Base-by-base conservation (phyloP, 2,113 vertebrate species). In the Eulemur macaco region DNA sequence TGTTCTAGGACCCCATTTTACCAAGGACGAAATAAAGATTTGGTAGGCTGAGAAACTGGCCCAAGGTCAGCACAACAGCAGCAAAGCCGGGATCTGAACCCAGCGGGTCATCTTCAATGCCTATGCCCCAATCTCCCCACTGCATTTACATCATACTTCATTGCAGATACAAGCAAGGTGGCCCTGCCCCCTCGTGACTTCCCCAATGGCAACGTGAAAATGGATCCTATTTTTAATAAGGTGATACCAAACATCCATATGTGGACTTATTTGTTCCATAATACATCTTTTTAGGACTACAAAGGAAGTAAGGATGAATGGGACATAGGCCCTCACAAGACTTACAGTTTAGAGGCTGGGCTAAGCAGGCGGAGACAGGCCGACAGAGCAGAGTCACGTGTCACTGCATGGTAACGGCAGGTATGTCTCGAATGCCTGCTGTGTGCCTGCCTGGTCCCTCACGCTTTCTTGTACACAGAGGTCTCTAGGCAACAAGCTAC, bases 371-470 rank as follows among this genome's bases (percentile, higher is more conserved):
- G 11, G 29, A 54, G 11, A 15, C 60, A 27, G 42, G n/a, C 10
- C 23, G 13, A 45, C 11, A 60, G 52, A 89, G 21, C 29, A n/a
- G 52, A 86, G 42, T 83, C 56, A 8, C 1, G 14, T 68, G 21
- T 86, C n/a, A 18, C 64, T n/a, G 3, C 45, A 14, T 18, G 27
- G 50, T 52, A 50, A 27, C 56, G 29, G 64, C 12, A 69, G 63
- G 50, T 25, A 10, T 8, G 34, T 39, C 31, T 2, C 6, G 37
- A 12, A 15, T 3, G 6, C 23, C 34, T 58, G 8, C 73, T 6
- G 0, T 14, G 34, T 20, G 12, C 34, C 29, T 66, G 20, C 66
- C 13, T 1, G 0, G 45, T 1, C 13, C 15, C 6, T 11, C 42
- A 20, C 7, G n/a, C 29, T 71, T 77, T n/a, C 81, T 45, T 4